Evolutionary conservation across 2,888 invertebrate species (phyloP), one percentile per base, ranked within the genome.

Genomic region (Synanthedon formicaeformis): DNA sequence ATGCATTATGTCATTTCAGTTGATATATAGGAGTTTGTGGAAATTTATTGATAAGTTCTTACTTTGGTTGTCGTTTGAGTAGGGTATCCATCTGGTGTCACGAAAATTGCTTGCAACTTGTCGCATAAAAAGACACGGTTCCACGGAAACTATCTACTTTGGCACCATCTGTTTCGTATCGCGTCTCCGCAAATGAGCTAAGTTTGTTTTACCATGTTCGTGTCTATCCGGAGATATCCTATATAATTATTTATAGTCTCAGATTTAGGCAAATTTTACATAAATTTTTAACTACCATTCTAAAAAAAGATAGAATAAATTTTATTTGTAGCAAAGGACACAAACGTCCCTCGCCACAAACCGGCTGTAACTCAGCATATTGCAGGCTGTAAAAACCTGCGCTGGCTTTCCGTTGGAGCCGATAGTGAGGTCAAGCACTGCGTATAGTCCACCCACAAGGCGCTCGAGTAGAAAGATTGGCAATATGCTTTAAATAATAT

Each of bases 151-250:
- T 75, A 75, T 75, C 66, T 69, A 52, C 57, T 62, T 54, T 57
- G 66, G 67, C 64, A 62, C 71, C 77, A 77, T 75, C 75, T 78
- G 77, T 71, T 67, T 68, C 66, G 60, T 66, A 70, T 71, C 60
- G 63, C 58, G 61, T 50, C 40, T 50, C 40, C 50, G 40, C 16
- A 75, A 77, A 76, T 73, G 75, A 75, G 66, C 67, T 60, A 73
- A 77, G 64, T 77, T 76, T 71, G 67, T 69, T 68, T 63, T 61
- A 66, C 63, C 65, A 63, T 34, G 10, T 45, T 45, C 45, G 45
- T 41, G n/a, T 5, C n/a, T 41, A 41, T 12, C 12, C 41, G 41
- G n/a, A 13, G 45, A 45, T 12, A 8, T 45, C 45, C 11, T 45
- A 13, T 45, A 14, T n/a, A 13, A 13, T 13, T 45, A 45, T 45